These are phyloP conservation scores for Microctonus brassicae DNA, from an alignment of 2,888 invertebrate species.

Conservation along the genomic window DNA sequence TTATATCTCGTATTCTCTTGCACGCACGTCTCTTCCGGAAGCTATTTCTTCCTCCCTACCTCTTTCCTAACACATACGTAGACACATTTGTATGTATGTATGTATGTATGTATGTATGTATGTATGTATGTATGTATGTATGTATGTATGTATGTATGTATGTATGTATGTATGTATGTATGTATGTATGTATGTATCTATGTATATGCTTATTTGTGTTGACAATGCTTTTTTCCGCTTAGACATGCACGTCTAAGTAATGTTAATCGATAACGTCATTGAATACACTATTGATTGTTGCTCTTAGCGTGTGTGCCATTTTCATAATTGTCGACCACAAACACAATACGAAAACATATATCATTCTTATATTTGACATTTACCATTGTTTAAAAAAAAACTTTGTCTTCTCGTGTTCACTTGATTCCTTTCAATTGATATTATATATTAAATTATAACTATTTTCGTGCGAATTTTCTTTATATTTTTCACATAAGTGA, in stretches of 20 bases:
- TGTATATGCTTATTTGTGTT: no score
- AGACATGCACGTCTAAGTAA: background rate
- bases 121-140: no score
- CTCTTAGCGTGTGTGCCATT: background rate
- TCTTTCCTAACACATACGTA: no score
- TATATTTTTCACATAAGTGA: background rate
- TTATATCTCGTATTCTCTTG: background rate
- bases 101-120: no score
- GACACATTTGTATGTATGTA: no score
- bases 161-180: no score
- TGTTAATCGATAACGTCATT: background rate
- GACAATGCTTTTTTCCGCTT: no score
- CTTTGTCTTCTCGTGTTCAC: background rate
- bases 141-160: no score
- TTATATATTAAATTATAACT: background rate
- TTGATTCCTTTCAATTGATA: background rate
- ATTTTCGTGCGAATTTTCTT: no score
- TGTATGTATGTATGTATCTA: no score
- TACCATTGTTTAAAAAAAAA: background rate
- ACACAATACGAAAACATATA: background rate
- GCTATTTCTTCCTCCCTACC: background rate
- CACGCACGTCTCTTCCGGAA: slow-evolving; percentile 7
- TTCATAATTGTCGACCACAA: background rate
- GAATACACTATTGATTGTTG: background rate
- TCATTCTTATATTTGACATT: background rate